These are phyloP conservation scores for Galaxea fascicularis DNA, from an alignment of 92 coral and sea anemone genomes.

Conservation along the genomic window DNA sequence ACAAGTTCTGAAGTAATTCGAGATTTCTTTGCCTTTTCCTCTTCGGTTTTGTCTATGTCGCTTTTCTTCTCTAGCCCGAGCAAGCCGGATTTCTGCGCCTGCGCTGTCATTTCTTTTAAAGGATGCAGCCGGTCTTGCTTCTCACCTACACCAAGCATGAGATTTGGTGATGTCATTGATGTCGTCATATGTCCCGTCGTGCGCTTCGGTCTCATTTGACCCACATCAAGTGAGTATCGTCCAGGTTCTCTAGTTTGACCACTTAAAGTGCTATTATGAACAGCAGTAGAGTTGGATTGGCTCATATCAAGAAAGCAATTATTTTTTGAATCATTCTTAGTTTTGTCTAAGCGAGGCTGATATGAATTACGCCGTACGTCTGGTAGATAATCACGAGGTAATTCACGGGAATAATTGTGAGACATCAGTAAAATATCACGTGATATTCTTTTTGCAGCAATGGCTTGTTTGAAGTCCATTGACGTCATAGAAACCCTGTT, in stretches of 20 bases:
- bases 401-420: conserved; percentile 46
- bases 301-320: not conserved
- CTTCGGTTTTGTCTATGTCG: conserved; percentile 2
- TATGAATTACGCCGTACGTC: conserved; percentile 35
- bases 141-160: not conserved
- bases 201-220: conserved; percentile 48
- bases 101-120: not conserved
- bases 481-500: conserved; percentile 52
- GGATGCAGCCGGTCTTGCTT: not conserved
- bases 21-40: conserved; percentile 47
- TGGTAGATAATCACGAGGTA: conserved; percentile 42
- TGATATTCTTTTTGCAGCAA: conserved; percentile 48
- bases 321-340: not conserved
- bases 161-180: conserved; percentile 55
- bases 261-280: not conserved
- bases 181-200: conserved; percentile 33
- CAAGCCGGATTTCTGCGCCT: not conserved
- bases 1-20: conserved; percentile 89
- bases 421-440: conserved; percentile 48
- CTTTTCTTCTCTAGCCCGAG: not conserved
- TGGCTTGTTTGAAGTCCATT: conserved; percentile 32
- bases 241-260: conserved; percentile 36
- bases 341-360: conserved; percentile 22
- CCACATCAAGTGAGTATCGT: conserved; percentile 40
- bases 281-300: not conserved